These are phyloP conservation scores for Drosophila aldrichi DNA, from an alignment of 2,888 invertebrate genomes.

Conservation along the genomic window DNA sequence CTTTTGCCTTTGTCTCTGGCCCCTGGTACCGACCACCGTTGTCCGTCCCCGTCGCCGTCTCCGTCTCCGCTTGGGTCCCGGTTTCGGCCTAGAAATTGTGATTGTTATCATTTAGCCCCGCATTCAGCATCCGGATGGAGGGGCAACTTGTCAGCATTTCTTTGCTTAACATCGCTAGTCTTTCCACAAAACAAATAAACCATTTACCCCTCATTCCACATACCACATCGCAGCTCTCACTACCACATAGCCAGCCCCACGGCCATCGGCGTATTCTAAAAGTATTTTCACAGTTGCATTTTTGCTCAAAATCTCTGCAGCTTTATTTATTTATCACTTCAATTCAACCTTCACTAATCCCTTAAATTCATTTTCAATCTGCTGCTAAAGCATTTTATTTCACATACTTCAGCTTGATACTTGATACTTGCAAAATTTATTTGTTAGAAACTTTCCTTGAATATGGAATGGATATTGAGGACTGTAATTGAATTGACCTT, in stretches of 20 bases:
- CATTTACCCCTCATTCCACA: no score
- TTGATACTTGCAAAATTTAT: neutral
- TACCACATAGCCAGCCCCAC: neutral
- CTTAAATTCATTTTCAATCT: neutral
- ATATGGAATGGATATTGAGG: neutral
- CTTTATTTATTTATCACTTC: conserved; percentile 3
- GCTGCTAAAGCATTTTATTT: neutral
- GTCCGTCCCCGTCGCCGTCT: no score
- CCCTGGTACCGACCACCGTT: no score
- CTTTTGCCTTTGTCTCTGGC: conserved; percentile 4
- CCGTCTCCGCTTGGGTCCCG: neutral
- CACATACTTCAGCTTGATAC: neutral
- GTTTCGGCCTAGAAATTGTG: conserved; percentile 17
- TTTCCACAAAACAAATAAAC: conserved; percentile 13
- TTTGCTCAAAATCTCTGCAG: neutral
- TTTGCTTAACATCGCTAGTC: neutral
- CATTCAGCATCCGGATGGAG: conserved; percentile 17
- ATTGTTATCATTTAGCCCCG: conserved; percentile 33
- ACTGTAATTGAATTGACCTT: neutral
- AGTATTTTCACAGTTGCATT: conserved; percentile 8
- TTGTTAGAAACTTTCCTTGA: neutral
- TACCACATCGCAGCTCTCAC: no score
- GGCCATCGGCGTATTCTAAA: neutral
- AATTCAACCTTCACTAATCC: neutral
- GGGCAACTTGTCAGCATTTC: conserved; percentile 21